These are phyloP conservation scores for Pocota personata DNA, from an alignment of 2,888 invertebrate species.

Conservation along the genomic window DNA sequence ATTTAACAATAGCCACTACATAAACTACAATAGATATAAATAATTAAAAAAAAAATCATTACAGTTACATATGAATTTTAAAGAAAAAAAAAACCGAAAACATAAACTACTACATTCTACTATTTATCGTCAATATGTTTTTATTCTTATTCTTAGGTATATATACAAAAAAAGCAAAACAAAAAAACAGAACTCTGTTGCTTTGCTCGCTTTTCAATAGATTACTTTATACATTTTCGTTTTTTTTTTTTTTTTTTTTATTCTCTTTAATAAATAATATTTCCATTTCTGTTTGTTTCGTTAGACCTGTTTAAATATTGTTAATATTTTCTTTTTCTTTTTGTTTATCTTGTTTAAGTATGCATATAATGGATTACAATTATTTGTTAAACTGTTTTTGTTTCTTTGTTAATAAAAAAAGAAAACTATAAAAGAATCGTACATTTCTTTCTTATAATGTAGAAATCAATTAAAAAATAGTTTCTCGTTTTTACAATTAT, in stretches of 20 bases:
- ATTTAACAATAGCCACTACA: slow-evolving; percentile 72
- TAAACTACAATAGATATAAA: slow-evolving; percentile 71
- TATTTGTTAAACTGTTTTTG: slow-evolving; percentile 40
- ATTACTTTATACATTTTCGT: slow-evolving; percentile 13
- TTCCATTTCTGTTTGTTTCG: slow-evolving; percentile 50
- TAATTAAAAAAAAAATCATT: slow-evolving; percentile 43
- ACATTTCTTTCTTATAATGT: slow-evolving; percentile 23
- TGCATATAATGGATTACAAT: slow-evolving; percentile 9
- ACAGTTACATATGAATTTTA: slow-evolving; percentile 46
- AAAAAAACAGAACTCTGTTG: slow-evolving; percentile 20
- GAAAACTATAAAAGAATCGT: background rate
- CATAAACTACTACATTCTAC: slow-evolving; percentile 69
- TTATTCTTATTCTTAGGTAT: slow-evolving; percentile 68
- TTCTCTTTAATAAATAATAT: slow-evolving; percentile 17
- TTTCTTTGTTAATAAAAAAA: slow-evolving; percentile 39
- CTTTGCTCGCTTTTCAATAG: slow-evolving; percentile 28
- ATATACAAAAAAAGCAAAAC: slow-evolving; percentile 49
- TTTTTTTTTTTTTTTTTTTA: background rate
- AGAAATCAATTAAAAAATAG: slow-evolving; percentile 32
- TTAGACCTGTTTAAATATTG: slow-evolving; percentile 55
- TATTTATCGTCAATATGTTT: slow-evolving; percentile 71
- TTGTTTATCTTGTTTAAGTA: slow-evolving; percentile 32
- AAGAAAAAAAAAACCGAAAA: slow-evolving; percentile 59
- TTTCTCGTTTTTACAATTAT: slow-evolving; percentile 62
- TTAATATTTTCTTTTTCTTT: slow-evolving; percentile 20